A percentile compares a stretch with the other conserved stretches of the same genome.
These are phyloP conservation scores for Kryptolebias ocellatus DNA, from an alignment of 2,797 vertebrate species.

Conservation along the genomic window DNA sequence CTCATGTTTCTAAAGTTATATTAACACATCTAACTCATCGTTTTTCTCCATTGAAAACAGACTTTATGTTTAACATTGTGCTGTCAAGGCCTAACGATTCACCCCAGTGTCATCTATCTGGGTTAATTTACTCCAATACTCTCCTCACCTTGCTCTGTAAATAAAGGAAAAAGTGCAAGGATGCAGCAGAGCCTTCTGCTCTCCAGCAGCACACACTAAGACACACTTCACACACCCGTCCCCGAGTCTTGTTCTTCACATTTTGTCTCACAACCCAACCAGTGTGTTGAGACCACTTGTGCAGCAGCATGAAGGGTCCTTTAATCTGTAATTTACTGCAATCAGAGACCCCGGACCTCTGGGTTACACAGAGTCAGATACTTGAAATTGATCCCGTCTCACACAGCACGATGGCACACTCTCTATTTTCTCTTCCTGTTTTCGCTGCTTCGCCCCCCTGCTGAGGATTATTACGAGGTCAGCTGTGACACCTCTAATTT, in stretches of 20 bases:
- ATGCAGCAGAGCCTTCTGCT: neutral
- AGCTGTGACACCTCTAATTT: constrained; percentile 18
- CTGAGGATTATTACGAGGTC: constrained; percentile 26
- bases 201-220: constrained; percentile 5
- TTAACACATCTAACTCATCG: constrained; percentile 8
- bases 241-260: constrained; percentile 22
- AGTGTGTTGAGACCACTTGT: constrained; percentile 49
- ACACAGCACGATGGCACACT: constrained; percentile 20
- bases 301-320: constrained; percentile 59
- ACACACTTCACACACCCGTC: constrained; percentile 16
- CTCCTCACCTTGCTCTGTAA: constrained; percentile 15
- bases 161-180: constrained; percentile 25
- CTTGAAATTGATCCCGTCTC: constrained; percentile 60
- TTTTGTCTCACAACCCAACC: constrained; percentile 42
- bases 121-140: constrained; percentile 9
- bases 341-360: constrained; percentile 68
- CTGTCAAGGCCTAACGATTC: constrained; percentile 10
- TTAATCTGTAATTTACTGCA: constrained; percentile 72
- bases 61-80: neutral
- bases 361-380: constrained; percentile 56
- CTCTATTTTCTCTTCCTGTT: constrained; percentile 34
- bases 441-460: constrained; percentile 4
- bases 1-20: constrained; percentile 59
- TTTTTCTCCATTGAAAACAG: constrained; percentile 1
- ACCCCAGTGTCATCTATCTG: constrained; percentile 14